These are phyloP conservation scores for Monopterus albus DNA, from an alignment of 2,113 vertebrate genomes.

Conservation along the genomic window DNA sequence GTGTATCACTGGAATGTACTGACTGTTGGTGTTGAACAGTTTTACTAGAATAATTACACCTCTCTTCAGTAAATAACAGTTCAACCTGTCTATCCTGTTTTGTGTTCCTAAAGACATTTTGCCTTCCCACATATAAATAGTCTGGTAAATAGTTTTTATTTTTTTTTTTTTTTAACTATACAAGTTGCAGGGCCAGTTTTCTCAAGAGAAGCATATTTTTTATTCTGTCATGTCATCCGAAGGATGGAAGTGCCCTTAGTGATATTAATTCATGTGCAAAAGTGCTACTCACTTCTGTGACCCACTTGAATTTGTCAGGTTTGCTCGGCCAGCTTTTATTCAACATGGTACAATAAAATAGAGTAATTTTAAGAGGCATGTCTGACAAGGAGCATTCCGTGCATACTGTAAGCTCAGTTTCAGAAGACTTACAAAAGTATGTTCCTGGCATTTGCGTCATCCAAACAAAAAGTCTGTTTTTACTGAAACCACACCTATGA, in stretches of 20 bases:
- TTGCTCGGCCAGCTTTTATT: conserved; percentile 18
- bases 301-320: conserved; percentile 1
- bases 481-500: conserved; percentile 35
- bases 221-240: conserved; percentile 31
- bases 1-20: conserved; percentile 58
- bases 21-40: conserved; percentile 57
- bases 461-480: conserved; percentile 32
- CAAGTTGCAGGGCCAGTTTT: conserved; percentile 52
- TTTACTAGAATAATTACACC: conserved; percentile 78
- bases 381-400: conserved; percentile 31
- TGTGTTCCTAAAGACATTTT: conserved; percentile 55
- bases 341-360: conserved; percentile 2
- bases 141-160: too few species aligned
- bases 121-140: conserved; percentile 33
- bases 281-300: neutral
- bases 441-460: conserved; percentile 29
- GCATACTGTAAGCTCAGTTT: conserved; percentile 19
- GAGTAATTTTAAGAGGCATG: conserved; percentile 21
- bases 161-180: conserved; percentile 35
- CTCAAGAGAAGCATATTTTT: conserved; percentile 43
- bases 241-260: neutral
- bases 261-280: neutral
- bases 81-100: conserved; percentile 67
- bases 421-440: conserved; percentile 34
- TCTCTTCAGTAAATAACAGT: conserved; percentile 48